A percentile compares a stretch with the other conserved stretches of the same genome.
Evolutionary conservation across 2,113 vertebrate species (phyloP).

Genomic region (Petrocephalus zakoni): DNA sequence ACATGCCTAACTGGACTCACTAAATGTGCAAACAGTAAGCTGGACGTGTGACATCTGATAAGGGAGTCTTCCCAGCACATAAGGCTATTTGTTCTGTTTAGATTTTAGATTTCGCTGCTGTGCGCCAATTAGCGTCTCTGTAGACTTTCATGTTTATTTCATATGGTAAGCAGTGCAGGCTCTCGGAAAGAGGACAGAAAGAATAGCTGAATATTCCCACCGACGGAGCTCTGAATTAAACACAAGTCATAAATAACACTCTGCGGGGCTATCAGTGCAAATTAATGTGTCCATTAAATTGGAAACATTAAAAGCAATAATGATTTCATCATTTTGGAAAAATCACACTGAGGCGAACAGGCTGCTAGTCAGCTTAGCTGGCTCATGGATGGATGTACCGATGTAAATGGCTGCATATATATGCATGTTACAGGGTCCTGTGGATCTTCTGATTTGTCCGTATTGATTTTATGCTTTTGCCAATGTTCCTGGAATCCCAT

Average conservation of each 20-base stretch:
- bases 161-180: conserved; percentile 10
- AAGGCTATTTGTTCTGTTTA: background rate
- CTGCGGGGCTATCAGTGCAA: conserved; percentile 59
- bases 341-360: conserved; percentile 60
- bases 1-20: background rate
- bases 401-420: conserved; percentile 50
- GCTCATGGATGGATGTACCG: conserved; percentile 43
- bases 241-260: conserved; percentile 66
- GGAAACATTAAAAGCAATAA: conserved; percentile 71
- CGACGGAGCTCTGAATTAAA: conserved; percentile 61
- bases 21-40: background rate
- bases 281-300: conserved; percentile 71
- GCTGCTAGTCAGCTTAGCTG: conserved; percentile 40
- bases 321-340: conserved; percentile 58
- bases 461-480: background rate
- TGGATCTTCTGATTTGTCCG: background rate
- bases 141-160: conserved; percentile 10
- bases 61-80: background rate
- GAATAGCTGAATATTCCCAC: conserved; percentile 50
- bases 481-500: background rate
- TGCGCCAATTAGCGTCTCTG: background rate
- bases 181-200: conserved; percentile 33
- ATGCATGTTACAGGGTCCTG: background rate
- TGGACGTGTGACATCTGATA: background rate
- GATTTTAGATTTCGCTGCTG: background rate